Evolutionary conservation across 1,140 invertebrate genomes (phyloP).

Genomic region (Ganaspis sp.): DNA sequence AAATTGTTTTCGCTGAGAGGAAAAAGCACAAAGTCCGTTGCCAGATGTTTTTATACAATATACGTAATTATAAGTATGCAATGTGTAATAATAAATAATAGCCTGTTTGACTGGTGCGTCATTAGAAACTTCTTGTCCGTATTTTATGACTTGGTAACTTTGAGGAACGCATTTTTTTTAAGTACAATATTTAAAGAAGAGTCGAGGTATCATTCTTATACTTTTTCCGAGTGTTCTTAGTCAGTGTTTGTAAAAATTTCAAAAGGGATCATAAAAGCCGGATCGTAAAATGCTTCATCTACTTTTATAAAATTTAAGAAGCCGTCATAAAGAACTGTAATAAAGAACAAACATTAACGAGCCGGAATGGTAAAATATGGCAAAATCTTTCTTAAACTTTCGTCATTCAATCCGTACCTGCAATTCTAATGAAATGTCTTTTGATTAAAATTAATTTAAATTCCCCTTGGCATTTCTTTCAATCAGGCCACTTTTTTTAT

Average conservation of each 20-base stretch:
- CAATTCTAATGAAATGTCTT: background rate
- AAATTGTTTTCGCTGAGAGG: background rate
- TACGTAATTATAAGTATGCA: background rate
- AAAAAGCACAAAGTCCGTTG: slow-evolving; percentile 1
- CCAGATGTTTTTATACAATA: slow-evolving; percentile 10
- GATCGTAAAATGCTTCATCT: slow-evolving; percentile 9
- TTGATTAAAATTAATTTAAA: background rate
- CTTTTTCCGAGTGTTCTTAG: background rate
- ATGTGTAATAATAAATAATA: slow-evolving; percentile 30
- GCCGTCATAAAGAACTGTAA: slow-evolving; percentile 20
- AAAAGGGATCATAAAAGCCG: background rate
- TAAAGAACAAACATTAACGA: slow-evolving; percentile 27
- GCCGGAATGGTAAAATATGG: slow-evolving; percentile 17
- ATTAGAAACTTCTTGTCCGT: slow-evolving; percentile 10
- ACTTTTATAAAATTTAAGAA: background rate
- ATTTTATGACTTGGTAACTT: slow-evolving; percentile 22
- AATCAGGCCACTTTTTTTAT: no score
- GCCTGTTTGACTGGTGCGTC: slow-evolving; percentile 21
- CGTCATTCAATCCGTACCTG: background rate
- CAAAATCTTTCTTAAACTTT: slow-evolving; percentile 9
- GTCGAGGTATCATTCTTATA: background rate
- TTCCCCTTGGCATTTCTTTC: no score
- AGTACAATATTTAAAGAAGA: slow-evolving; percentile 8
- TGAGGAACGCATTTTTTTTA: slow-evolving; percentile 19
- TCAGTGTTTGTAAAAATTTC: slow-evolving; percentile 20